Conservation (phyloP, 2,113 vertebrate genomes). For the Ciconia maguari region DNA sequence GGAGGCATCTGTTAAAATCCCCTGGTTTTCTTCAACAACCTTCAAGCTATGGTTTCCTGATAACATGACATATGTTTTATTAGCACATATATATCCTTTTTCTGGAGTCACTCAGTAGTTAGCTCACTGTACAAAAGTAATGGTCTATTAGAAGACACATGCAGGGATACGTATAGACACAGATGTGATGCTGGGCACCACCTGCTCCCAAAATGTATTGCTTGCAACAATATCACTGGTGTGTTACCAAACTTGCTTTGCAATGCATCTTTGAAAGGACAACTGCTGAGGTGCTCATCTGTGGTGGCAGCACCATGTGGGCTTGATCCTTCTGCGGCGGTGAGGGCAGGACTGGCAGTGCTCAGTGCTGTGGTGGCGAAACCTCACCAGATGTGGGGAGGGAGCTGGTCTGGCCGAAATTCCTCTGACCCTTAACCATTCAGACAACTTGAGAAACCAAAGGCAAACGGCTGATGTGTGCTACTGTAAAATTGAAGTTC, state of each 20-base stretch:
- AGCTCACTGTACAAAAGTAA: background rate
- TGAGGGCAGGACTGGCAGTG: background rate
- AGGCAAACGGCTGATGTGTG: background rate
- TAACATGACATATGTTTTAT: background rate
- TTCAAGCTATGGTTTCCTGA: background rate
- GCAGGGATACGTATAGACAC: background rate
- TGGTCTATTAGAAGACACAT: background rate
- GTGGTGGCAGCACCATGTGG: background rate
- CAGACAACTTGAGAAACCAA: background rate
- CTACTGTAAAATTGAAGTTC: background rate
- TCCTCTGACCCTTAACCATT: background rate
- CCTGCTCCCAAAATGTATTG: background rate
- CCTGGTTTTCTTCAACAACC: background rate
- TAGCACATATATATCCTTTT: background rate
- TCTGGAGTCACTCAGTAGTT: background rate
- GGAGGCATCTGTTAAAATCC: background rate
- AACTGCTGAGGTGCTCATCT: background rate
- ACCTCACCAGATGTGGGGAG: fast-evolving
- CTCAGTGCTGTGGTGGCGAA: fast-evolving
- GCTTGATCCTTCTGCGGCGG: background rate
- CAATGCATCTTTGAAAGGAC: background rate
- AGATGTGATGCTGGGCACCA: background rate
- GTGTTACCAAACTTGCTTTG: background rate
- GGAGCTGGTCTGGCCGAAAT: background rate
- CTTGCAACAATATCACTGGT: background rate